Evolutionary conservation across 2,797 vertebrate species (phyloP), one percentile per base, ranked within the genome.

Genomic region (Zalophus californianus): DNA sequence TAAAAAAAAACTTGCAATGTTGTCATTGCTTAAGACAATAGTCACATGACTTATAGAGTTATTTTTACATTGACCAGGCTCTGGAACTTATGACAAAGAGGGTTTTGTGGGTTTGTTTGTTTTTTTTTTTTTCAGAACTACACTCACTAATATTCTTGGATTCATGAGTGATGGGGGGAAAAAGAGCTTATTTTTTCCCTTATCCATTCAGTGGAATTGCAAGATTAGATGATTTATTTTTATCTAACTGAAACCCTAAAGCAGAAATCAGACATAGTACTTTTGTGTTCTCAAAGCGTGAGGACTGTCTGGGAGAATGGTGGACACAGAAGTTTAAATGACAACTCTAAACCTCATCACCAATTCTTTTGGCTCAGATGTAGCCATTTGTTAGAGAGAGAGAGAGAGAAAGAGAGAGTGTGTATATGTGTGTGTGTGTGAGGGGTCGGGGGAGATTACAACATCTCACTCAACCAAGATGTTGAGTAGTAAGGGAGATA

Each of bases 401-500:
- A 3, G 68, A 48, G 60, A 77, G 21, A 35, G 35, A 35, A 2
- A 35, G 35, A 35, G 35, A 35, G 35, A 35, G 62, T 70, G 41
- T 35, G 25, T 35, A 18, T 29, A 21, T 32, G 14, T 32, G 5
- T 38, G 12, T 48, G 29, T 5, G 79, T 13, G 27, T 8, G 52
- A 1, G 12, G 21, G 83, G 12, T 7, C 4, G 27, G n/a, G 21
- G 14, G 35, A 50, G 25, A 35, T 95, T 97, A 88, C 89, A 97
- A 82, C 10, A 91, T 96, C 72, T 87, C 95, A 83, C 44, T 44
- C 44, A 27, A 64, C 93, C 94, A 98, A 75, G 32, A 95, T 94
- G 41, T 94, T 98, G 94, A 98, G n/a, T 91, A 98, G 98, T 62
- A 86, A 94, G 68, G 21, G 14, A 98, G 97, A 98, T 98, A 98